Evolutionary conservation across 1,140 invertebrate species (phyloP).

Genomic region (Pseudomyrmex flavicornis): DNA sequence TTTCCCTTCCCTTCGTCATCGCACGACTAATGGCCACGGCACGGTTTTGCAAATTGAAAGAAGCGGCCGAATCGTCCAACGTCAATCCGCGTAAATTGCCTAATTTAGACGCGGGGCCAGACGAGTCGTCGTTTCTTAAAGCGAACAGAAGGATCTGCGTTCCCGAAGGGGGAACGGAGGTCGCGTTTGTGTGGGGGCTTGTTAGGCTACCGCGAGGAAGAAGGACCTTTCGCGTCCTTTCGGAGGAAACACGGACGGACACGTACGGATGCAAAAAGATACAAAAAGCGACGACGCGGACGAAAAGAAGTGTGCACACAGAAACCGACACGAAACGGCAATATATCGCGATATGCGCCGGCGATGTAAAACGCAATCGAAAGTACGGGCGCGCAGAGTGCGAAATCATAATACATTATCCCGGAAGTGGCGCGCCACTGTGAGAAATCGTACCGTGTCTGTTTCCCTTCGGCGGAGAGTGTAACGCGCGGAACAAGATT

Average conservation of each 20-base stretch:
- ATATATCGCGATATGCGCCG: slow-evolving; percentile 10
- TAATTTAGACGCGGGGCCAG: slow-evolving; percentile 78
- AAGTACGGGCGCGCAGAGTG: slow-evolving; percentile 1
- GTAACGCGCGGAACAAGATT: slow-evolving; percentile 31
- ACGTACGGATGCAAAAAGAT: neutral
- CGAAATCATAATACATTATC: slow-evolving; percentile 56
- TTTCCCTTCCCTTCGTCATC: slow-evolving; percentile 34
- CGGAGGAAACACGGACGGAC: neutral
- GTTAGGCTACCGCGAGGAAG: slow-evolving; percentile 67
- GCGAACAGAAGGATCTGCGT: slow-evolving; percentile 47
- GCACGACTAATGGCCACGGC: slow-evolving; percentile 69
- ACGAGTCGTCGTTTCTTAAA: slow-evolving; percentile 67
- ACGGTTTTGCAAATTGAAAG: slow-evolving; percentile 69
- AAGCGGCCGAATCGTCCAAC: slow-evolving; percentile 52
- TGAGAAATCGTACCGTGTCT: slow-evolving; percentile 7
- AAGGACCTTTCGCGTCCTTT: neutral
- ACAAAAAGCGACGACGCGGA: neutral
- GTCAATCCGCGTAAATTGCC: slow-evolving; percentile 77
- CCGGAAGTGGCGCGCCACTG: slow-evolving; percentile 1
- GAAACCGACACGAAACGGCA: slow-evolving; percentile 34
- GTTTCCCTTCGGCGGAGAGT: slow-evolving; percentile 14
- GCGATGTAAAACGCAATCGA: slow-evolving; percentile 33
- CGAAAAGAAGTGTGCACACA: neutral
- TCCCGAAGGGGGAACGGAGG: neutral
- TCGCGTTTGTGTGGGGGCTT: slow-evolving; percentile 44